These are phyloP conservation scores for Callyntrura sp. DNA, from an alignment of 2,888 invertebrate genomes.

Conservation along the genomic window DNA sequence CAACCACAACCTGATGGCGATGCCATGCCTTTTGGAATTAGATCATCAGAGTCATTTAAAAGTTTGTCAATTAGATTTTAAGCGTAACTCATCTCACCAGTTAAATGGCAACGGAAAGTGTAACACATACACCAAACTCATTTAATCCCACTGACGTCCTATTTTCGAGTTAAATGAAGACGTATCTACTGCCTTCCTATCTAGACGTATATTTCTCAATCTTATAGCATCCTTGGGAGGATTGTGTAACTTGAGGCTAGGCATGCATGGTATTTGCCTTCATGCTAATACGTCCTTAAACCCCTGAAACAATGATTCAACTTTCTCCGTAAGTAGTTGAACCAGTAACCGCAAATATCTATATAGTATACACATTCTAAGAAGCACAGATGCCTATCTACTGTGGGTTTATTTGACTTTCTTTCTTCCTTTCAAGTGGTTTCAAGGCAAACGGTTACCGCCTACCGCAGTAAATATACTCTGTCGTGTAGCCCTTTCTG, in stretches of 20 bases:
- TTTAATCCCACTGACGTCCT: constrained; percentile 21
- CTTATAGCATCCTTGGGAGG: background rate
- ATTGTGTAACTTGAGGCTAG: too few species aligned
- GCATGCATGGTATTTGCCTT: background rate
- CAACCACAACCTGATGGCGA: constrained; percentile 43
- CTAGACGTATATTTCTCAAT: background rate
- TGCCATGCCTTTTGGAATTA: constrained; percentile 68
- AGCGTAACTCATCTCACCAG: constrained; percentile 65
- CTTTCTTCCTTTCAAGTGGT: too few species aligned
- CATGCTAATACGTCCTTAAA: background rate
- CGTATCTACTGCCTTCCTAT: background rate
- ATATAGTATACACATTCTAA: too few species aligned
- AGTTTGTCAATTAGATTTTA: constrained; percentile 65
- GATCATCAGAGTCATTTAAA: constrained; percentile 67
- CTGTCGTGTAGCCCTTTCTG: too few species aligned
- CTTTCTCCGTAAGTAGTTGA: background rate
- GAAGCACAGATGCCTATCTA: too few species aligned
- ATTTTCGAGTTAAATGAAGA: background rate
- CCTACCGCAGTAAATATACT: too few species aligned
- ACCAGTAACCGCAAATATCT: too few species aligned
- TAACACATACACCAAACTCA: background rate
- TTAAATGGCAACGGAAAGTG: background rate
- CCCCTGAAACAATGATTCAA: background rate
- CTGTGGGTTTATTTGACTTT: too few species aligned
- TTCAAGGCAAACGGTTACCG: too few species aligned